Evolutionary conservation across 2,113 vertebrate genomes (phyloP).

Genomic region (Phaetusa simplex): DNA sequence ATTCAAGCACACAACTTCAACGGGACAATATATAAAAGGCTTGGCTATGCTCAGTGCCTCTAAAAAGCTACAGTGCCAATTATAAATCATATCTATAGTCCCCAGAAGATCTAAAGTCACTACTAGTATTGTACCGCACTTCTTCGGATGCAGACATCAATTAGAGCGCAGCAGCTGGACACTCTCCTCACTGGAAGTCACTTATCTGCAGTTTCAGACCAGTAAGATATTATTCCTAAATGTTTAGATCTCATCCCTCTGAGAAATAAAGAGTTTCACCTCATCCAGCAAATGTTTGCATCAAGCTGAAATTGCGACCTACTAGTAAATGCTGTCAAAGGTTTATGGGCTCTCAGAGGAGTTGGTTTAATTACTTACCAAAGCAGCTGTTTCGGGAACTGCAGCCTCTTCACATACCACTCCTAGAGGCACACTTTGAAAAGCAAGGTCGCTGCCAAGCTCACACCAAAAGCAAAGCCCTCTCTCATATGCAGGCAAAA

Average conservation of each 20-base stretch:
- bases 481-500: not conserved
- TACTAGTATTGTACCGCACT: not conserved
- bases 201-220: not conserved
- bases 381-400: not conserved
- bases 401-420: not conserved
- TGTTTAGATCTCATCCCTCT: not conserved
- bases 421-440: not conserved
- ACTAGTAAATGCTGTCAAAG: not conserved
- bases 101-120: slow-evolving; percentile 56
- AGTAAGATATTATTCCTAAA: not conserved
- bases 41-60: slow-evolving; percentile 17
- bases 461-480: not conserved
- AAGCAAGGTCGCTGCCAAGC: not conserved
- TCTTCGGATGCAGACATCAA: not conserved
- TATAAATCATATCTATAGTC: slow-evolving; percentile 48
- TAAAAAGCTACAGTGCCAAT: slow-evolving; percentile 44
- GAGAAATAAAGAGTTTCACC: not conserved
- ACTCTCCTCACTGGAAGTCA: not conserved
- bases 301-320: not conserved
- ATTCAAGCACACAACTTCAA: slow-evolving; percentile 34
- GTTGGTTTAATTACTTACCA: slow-evolving; percentile 8
- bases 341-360: not conserved
- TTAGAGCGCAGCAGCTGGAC: slow-evolving; percentile 23
- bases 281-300: not conserved
- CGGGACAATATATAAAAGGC: not conserved